phyloP scores from a whole-genome alignment of 2,888 invertebrate species.

The Stenotaenia linearis region DNA sequence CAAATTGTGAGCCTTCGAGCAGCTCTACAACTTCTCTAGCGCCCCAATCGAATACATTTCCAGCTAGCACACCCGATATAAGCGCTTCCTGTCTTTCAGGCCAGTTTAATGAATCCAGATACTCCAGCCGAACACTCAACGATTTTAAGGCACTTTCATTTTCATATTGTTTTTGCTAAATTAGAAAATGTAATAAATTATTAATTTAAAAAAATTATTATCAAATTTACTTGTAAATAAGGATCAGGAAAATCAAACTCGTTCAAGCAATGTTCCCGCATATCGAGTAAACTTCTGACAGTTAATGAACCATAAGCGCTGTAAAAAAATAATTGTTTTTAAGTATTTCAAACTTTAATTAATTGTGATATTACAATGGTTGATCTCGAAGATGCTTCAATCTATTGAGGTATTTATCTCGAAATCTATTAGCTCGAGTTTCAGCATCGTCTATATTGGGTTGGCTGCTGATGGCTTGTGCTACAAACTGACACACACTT shows the following conservation, averaged over 20 bases:
- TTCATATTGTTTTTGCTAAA: slow-evolving; percentile 78
- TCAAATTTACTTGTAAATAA: slow-evolving; percentile 54
- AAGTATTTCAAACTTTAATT: not conserved
- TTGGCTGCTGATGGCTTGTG: slow-evolving; percentile 72
- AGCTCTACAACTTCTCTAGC: slow-evolving; percentile 82
- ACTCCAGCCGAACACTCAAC: slow-evolving; percentile 61
- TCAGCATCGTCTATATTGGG: slow-evolving; percentile 67
- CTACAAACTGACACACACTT: slow-evolving; percentile 56
- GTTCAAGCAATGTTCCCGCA: slow-evolving; percentile 83
- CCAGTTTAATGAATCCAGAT: slow-evolving; percentile 62
- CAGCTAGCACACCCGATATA: slow-evolving; percentile 56
- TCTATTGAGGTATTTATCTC: slow-evolving; percentile 72
- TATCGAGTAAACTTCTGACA: slow-evolving; percentile 80
- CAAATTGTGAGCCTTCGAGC: slow-evolving; percentile 70
- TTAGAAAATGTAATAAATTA: not conserved
- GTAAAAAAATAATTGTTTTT: slow-evolving; percentile 35
- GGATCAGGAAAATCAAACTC: slow-evolving; percentile 90
- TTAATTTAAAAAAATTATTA: not conserved
- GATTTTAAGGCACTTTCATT: slow-evolving; percentile 71
- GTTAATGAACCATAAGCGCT: slow-evolving; percentile 74
- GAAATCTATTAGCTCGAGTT: slow-evolving; percentile 73
- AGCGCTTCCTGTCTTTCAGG: slow-evolving; percentile 43
- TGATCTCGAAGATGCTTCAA: slow-evolving; percentile 68
- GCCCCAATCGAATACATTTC: slow-evolving; percentile 98
- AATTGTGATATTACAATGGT: slow-evolving; percentile 68